Evolutionary conservation across 2,888 invertebrate genomes (phyloP).

Genomic region (Lypha dubia): DNA sequence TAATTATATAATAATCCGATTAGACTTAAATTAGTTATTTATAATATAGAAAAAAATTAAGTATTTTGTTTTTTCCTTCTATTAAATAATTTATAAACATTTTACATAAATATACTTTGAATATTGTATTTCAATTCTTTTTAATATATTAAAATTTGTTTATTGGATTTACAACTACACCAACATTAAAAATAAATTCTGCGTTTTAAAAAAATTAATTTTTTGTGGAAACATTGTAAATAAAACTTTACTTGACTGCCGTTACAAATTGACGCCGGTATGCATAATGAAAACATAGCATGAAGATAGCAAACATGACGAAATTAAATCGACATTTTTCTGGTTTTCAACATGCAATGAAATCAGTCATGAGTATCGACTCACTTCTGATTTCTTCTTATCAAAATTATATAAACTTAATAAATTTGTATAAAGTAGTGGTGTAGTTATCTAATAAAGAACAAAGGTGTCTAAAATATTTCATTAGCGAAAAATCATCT

Average conservation of each 20-base stretch:
- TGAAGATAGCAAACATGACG: too few relatives aligned
- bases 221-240: background rate
- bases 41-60: conserved; percentile 23
- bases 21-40: conserved; percentile 37
- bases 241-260: background rate
- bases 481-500: conserved; percentile 5
- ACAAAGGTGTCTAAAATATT: conserved; percentile 1
- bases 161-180: conserved; percentile 23
- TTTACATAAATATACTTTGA: conserved; percentile 36
- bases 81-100: conserved; percentile 28
- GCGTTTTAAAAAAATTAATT: background rate
- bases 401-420: background rate
- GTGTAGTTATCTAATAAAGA: conserved; percentile 24
- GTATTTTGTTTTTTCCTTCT: conserved; percentile 11
- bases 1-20: conserved; percentile 46
- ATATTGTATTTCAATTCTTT: background rate
- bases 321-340: too few relatives aligned
- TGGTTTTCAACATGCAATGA: background rate
- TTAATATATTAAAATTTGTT: background rate
- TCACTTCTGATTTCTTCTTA: too few relatives aligned
- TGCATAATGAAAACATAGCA: too few relatives aligned
- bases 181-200: background rate
- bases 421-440: background rate
- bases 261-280: too few relatives aligned
- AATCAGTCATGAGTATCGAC: too few relatives aligned